Conservation (phyloP, 2,113 vertebrate species). For the Callionymus lyra region DNA sequence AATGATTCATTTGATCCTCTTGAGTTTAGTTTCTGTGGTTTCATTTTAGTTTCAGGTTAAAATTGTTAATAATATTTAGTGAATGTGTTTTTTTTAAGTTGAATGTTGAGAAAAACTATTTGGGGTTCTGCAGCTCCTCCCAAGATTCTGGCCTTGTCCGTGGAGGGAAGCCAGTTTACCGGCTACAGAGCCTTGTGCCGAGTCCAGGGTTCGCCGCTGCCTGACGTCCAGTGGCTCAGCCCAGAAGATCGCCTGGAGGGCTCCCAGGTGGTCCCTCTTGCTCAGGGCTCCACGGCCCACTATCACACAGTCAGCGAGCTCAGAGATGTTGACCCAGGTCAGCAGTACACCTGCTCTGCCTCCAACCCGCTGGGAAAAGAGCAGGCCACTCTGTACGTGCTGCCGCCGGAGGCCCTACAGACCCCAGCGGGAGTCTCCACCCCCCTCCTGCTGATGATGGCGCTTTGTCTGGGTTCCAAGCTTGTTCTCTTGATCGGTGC, state of each 20-base stretch:
- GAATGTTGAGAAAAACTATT: no score
- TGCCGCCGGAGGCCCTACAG: constrained; percentile 18
- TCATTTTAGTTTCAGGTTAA: no score
- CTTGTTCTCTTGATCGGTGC: constrained; percentile 50
- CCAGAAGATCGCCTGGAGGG: constrained; percentile 52
- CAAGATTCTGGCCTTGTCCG: constrained; percentile 73
- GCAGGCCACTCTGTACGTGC: constrained; percentile 60
- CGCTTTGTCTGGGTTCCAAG: constrained; percentile 50
- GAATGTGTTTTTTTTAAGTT: no score
- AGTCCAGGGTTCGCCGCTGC: constrained; percentile 78
- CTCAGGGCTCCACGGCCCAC: constrained; percentile 13
- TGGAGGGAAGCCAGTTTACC: constrained; percentile 58
- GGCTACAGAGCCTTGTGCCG: constrained; percentile 73
- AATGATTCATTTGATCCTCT: not conserved
- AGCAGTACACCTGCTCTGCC: constrained; percentile 82
- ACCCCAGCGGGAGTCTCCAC: not conserved
- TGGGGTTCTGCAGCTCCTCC: constrained; percentile 79
- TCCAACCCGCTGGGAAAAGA: constrained; percentile 67
- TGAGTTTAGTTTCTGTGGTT: not conserved
- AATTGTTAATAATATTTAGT: no score
- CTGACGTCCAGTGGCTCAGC: constrained; percentile 71
- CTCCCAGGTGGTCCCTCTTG: constrained; percentile 3
- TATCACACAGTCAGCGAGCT: constrained; percentile 73
- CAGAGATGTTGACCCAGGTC: constrained; percentile 62
- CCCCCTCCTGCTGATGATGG: constrained; percentile 50